Base-by-base conservation (phyloP, 2,888 invertebrate genomes). In the Girardia tigrina region DNA sequence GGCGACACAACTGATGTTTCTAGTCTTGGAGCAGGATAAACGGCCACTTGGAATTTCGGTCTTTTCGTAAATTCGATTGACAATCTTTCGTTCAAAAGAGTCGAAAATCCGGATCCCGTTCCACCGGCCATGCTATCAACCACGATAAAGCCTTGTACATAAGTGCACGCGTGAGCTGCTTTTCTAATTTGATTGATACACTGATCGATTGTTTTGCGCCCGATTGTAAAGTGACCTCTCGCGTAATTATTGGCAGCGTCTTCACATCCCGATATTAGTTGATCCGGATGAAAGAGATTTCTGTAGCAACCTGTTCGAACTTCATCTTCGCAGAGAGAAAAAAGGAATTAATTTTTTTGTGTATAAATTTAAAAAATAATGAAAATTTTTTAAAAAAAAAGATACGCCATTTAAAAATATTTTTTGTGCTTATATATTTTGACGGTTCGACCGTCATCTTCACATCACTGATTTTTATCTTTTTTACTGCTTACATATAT, bases 111-210 rank as follows among this genome's bases (percentile, higher is more conserved):
- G 23, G 82, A 81, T 1, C 83, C 82, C 74, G 82, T 82, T 6
- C 82, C 82, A 74, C 82, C 82, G 36, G 78, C 78, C 36, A 78
- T 74, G 26, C 76, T 77, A 70, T 78, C 74, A 74, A 91, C 91
- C 76, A 92, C 89, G 80, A 92, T 88, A 85, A 91, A 91, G 42
- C 91, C 91, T 73, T 78, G 78, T 29, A 78, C 72, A 74, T 76
- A 76, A 26, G 77, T 75, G 70, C 78, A 78, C 42, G 77, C 75
- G 73, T 78, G 78, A 77, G 79, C 77, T 73, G 87, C 85, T 76
- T 87, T 83, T 23, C 83, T 79, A 77, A 83, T 82, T 71, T 82
- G 79, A 78, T 83, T 83, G 23, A 83, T 79, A 4, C 82, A 80
- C 42, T 79, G 76, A 73, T 81, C 81, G 28, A 81, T 78, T 56